These are phyloP conservation scores for Pelochelys cantorii DNA, from an alignment of 2,797 vertebrate species.

Conservation along the genomic window DNA sequence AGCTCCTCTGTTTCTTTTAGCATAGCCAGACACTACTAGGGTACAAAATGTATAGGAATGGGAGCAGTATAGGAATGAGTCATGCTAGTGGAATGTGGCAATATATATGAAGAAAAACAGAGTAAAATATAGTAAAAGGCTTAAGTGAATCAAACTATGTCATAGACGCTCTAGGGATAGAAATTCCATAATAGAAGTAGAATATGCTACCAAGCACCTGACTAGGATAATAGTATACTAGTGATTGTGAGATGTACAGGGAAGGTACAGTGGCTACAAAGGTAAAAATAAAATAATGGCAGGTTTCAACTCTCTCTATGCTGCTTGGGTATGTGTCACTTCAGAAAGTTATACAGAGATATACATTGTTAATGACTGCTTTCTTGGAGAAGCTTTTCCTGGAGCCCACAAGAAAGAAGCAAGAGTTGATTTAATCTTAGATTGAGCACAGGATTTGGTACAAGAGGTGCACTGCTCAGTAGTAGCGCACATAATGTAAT, in stretches of 20 bases:
- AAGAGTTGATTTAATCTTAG: neutral
- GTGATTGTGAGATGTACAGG: neutral
- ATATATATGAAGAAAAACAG: neutral
- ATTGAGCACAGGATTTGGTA: neutral
- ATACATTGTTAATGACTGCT: neutral
- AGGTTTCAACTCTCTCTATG: neutral
- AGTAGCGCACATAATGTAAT: neutral
- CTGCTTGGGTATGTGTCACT: neutral
- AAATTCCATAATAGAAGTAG: neutral
- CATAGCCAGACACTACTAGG: neutral
- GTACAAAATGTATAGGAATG: neutral
- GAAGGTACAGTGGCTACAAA: no score
- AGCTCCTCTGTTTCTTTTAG: no score
- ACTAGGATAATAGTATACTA: neutral
- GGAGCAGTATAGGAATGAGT: neutral
- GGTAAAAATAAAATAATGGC: neutral
- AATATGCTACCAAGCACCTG: neutral
- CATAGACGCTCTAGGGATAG: neutral
- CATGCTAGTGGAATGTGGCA: neutral
- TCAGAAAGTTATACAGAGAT: neutral
- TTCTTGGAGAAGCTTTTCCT: neutral
- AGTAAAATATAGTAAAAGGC: neutral
- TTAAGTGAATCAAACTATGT: neutral
- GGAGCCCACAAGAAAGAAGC: neutral
- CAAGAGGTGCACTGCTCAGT: neutral